A percentile compares a stretch with the other conserved stretches of the same genome.
Conservation (phyloP, 2,113 vertebrate genomes). For the Dromiciops gliroides region DNA sequence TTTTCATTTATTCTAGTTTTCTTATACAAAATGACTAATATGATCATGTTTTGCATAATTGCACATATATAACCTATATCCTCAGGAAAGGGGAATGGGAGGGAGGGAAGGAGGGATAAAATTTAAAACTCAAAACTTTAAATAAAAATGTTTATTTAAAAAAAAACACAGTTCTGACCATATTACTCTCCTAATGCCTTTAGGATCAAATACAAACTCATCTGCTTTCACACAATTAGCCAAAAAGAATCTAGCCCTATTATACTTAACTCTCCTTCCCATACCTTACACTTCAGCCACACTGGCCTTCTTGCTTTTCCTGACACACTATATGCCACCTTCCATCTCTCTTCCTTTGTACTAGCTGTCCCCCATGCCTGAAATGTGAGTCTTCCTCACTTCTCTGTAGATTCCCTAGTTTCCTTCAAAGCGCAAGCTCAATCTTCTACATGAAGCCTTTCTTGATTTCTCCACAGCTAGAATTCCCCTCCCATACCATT, state of each 20-base stretch:
- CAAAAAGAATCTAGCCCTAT: background rate
- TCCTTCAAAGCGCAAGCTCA: background rate
- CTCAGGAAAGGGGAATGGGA: no score
- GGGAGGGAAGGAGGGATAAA: no score
- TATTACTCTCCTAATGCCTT: background rate
- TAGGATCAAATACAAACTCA: background rate
- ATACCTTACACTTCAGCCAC: background rate
- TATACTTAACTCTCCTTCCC: background rate
- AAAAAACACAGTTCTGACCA: background rate
- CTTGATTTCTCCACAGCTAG: background rate
- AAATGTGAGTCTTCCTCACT: background rate
- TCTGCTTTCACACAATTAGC: background rate
- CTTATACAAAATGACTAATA: no score
- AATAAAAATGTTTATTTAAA: no score
- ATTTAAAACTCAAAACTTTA: no score
- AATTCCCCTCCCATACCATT: background rate
- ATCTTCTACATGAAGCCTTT: background rate
- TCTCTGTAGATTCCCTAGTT: background rate
- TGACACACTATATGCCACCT: background rate
- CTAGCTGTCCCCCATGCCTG: background rate
- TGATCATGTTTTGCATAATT: no score
- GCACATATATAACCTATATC: no score
- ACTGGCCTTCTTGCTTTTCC: background rate
- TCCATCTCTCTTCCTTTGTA: background rate
- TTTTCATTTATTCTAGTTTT: no score